Percentiles rank a stretch among this genome's conserved stretches.
Conservation (phyloP, 1,140 invertebrate species). For the Hermetia illucens region DNA sequence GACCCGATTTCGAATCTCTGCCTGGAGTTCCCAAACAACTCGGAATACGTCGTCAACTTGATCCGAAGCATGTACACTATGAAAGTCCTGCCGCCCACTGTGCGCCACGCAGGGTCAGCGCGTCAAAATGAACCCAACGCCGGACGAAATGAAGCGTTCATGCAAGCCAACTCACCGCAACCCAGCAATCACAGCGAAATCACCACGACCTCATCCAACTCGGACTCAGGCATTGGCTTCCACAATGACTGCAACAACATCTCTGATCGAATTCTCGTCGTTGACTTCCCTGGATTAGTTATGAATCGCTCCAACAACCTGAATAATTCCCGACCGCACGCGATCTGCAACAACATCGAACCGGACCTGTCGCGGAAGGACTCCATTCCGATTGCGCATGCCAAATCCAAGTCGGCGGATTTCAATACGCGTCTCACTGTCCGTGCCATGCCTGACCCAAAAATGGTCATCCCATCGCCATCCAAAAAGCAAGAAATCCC, state of each 20-base stretch:
- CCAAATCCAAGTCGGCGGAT: conserved; percentile 8
- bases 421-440: conserved; percentile 32
- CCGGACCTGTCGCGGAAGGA: neutral
- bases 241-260: conserved; percentile 71
- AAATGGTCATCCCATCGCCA: conserved; percentile 11
- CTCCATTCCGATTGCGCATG: conserved; percentile 11
- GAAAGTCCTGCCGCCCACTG: conserved; percentile 25
- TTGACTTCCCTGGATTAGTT: conserved; percentile 48
- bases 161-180: conserved; percentile 57
- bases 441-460: conserved; percentile 32
- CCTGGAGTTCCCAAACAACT: conserved; percentile 78
- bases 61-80: conserved; percentile 51
- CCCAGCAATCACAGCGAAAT: conserved; percentile 67
- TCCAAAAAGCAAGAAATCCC: conserved; percentile 7
- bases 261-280: conserved; percentile 64
- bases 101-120: conserved; percentile 11
- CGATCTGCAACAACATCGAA: conserved; percentile 9
- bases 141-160: conserved; percentile 1
- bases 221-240: conserved; percentile 88
- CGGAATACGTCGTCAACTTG: conserved; percentile 69
- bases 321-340: conserved; percentile 13
- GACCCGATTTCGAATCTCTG: conserved; percentile 55
- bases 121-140: conserved; percentile 12
- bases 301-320: conserved; percentile 1
- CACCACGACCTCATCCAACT: conserved; percentile 80